phyloP scores from a whole-genome alignment of 30 jellyfish, hydroid and myxozoan genomes.

The Pelagia noctiluca region DNA sequence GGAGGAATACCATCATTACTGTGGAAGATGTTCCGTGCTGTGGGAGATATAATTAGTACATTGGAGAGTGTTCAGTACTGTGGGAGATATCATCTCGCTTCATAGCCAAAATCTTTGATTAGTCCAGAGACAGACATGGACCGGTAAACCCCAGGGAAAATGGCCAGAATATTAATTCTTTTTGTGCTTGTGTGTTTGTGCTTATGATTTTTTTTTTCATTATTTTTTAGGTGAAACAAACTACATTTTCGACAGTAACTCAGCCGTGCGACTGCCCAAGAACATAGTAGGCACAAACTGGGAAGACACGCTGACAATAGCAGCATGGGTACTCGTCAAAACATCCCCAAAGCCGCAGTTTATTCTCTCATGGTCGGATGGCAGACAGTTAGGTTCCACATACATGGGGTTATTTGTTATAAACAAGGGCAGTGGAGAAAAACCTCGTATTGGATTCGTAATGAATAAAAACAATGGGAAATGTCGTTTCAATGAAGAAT shows the following conservation, averaged over 20 bases:
- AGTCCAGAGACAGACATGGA: too few species aligned
- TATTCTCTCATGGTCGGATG: constrained; percentile 67
- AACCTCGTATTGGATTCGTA: constrained; percentile 72
- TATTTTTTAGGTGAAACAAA: constrained; percentile 80
- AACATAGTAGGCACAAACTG: constrained; percentile 36
- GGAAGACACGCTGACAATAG: constrained; percentile 67
- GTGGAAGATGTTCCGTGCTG: too few species aligned
- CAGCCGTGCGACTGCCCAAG: constrained; percentile 68
- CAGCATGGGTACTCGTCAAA: constrained; percentile 63
- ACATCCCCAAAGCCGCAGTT: constrained; percentile 57
- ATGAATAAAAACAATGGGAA: constrained; percentile 69
- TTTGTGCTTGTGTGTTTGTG: too few species aligned
- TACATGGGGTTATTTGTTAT: constrained; percentile 66
- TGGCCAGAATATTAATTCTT: too few species aligned
- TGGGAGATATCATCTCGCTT: too few species aligned
- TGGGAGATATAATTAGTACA: too few species aligned
- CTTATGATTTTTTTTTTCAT: too few species aligned
- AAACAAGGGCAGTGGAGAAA: constrained; percentile 22
- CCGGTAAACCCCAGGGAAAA: too few species aligned
- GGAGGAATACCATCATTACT: too few species aligned
- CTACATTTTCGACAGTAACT: constrained; percentile 60
- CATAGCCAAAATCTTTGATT: too few species aligned
- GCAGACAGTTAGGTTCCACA: constrained; percentile 45
- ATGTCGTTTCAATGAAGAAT: constrained; percentile 66
- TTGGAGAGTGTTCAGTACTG: too few species aligned